Evolutionary conservation across 2,888 invertebrate species (phyloP).

Genomic region (Chironomus riparius): DNA sequence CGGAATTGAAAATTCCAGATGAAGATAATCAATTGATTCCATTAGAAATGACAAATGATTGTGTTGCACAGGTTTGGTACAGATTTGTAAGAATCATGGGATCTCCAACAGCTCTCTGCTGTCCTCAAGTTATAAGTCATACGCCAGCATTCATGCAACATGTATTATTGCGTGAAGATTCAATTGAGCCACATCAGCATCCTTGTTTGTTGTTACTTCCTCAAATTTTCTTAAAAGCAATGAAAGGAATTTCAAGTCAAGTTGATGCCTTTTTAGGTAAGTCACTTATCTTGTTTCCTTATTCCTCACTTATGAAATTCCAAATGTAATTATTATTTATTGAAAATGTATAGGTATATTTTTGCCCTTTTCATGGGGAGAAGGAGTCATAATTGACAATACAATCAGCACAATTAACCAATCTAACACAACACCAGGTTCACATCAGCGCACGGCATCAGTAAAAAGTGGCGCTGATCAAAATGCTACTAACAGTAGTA

Average conservation of each 20-base stretch:
- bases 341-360: conserved; percentile 14
- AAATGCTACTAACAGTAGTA: conserved; percentile 30
- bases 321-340: not conserved
- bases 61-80: conserved; percentile 93
- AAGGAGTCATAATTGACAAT: conserved; percentile 21
- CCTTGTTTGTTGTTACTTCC: conserved; percentile 77
- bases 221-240: conserved; percentile 83
- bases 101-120: conserved; percentile 86
- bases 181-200: conserved; percentile 83
- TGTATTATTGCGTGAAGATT: conserved; percentile 67
- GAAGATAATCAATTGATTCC: conserved; percentile 79
- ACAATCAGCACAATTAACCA: conserved; percentile 17
- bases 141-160: conserved; percentile 62
- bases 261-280: conserved; percentile 93
- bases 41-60: conserved; percentile 74
- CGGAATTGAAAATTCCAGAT: conserved; percentile 71
- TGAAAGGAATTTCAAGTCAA: conserved; percentile 85
- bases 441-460: conserved; percentile 29
- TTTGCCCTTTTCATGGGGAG: conserved; percentile 15
- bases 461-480: conserved; percentile 28
- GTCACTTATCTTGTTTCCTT: conserved; percentile 30
- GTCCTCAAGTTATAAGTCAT: conserved; percentile 66
- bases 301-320: not conserved
- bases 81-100: conserved; percentile 88
- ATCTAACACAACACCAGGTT: conserved; percentile 11